phyloP scores from a whole-genome alignment of 2,797 vertebrate species.

The Rhynchotus rufescens region DNA sequence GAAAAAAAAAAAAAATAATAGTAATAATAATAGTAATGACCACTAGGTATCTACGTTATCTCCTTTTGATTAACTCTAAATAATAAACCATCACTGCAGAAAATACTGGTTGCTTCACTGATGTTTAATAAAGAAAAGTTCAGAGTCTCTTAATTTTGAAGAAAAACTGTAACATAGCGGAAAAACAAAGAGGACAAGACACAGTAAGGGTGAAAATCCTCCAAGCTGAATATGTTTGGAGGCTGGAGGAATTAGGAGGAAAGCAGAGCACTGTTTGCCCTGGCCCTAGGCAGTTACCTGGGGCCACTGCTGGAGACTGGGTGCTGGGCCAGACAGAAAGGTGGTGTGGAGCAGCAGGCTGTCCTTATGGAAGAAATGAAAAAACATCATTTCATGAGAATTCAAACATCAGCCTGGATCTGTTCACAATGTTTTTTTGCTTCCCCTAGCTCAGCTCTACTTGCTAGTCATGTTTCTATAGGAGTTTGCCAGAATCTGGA shows the following conservation, averaged over 20 bases:
- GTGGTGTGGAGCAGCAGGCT: not conserved
- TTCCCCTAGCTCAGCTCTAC: not conserved
- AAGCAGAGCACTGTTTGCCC: not conserved
- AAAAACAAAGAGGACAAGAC: not conserved
- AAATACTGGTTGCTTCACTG: not conserved
- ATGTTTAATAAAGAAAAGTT: not conserved
- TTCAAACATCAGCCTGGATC: not conserved
- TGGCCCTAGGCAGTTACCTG: not conserved
- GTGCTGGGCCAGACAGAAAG: not conserved
- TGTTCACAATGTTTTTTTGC: not conserved
- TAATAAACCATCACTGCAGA: not conserved
- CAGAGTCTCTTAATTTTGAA: not conserved
- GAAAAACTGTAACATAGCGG: not conserved
- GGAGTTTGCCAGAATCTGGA: not conserved
- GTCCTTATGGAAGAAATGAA: rapidly evolving
- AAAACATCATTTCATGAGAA: rapidly evolving
- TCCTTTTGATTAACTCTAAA: not conserved
- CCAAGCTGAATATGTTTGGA: not conserved
- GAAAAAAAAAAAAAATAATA: not conserved
- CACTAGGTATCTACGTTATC: not conserved
- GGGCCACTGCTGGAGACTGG: not conserved
- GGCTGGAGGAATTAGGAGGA: not conserved
- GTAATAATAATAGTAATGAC: not conserved
- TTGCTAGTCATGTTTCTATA: not conserved
- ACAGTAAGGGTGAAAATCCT: not conserved